Percentiles rank a stretch among this genome's conserved stretches.
phyloP scores from a whole-genome alignment of 2,797 vertebrate genomes.

The Kryptolebias ocellatus region DNA sequence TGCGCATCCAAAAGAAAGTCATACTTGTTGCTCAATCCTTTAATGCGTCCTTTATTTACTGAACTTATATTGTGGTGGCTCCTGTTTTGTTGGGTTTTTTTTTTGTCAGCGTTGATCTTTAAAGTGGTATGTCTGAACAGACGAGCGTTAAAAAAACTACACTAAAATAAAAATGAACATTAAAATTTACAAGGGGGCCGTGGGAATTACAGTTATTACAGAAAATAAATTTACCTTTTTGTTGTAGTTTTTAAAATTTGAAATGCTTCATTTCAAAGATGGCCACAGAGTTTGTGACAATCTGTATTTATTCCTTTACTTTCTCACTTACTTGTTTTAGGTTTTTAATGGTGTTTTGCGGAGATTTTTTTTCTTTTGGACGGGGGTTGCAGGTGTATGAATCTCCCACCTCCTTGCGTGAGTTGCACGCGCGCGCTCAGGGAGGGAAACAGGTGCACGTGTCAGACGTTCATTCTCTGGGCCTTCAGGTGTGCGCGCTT shows the following conservation, averaged over 20 bases:
- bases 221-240: too few relatives aligned
- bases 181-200: too few relatives aligned
- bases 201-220: too few relatives aligned
- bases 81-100: slow-evolving; percentile 10
- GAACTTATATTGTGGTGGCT: slow-evolving; percentile 36
- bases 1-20: slow-evolving; percentile 12
- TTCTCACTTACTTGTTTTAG: not conserved
- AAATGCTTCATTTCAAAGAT: too few relatives aligned
- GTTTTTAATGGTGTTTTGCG: not conserved
- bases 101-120: slow-evolving; percentile 15
- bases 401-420: too few relatives aligned
- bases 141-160: too few relatives aligned
- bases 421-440: slow-evolving; percentile 12
- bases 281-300: too few relatives aligned
- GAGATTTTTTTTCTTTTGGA: not conserved
- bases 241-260: too few relatives aligned
- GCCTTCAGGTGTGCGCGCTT: slow-evolving; percentile 33
- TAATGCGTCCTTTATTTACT: slow-evolving; percentile 62
- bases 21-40: slow-evolving; percentile 60
- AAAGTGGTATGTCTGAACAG: too few relatives aligned
- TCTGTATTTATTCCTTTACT: too few relatives aligned
- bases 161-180: too few relatives aligned
- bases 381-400: too few relatives aligned
- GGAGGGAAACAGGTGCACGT: slow-evolving; percentile 55
- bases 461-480: slow-evolving; percentile 29